Percentiles rank a stretch among this genome's conserved stretches.
phyloP scores from a whole-genome alignment of 2,797 vertebrate species.

The Danio choprae region DNA sequence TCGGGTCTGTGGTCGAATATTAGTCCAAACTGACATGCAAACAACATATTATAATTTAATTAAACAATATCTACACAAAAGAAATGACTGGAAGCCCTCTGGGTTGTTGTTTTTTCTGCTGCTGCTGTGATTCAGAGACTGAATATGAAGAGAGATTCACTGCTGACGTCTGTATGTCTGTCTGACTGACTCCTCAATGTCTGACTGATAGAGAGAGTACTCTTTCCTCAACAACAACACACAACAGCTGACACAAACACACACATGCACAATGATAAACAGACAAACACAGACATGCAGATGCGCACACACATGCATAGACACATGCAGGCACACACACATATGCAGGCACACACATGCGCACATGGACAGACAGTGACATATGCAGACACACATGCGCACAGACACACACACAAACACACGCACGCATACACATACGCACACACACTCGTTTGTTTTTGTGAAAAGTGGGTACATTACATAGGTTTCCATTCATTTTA shows the following conservation, averaged over 20 bases:
- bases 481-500: too few relatives aligned
- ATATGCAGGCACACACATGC: too few relatives aligned
- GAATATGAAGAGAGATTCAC: neutral
- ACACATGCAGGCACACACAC: neutral
- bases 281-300: too few relatives aligned
- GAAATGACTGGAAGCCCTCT: neutral
- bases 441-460: too few relatives aligned
- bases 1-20: too few relatives aligned
- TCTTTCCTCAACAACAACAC: neutral
- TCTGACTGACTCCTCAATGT: conserved; percentile 9
- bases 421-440: neutral
- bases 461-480: too few relatives aligned
- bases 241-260: neutral
- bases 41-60: neutral
- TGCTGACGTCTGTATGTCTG: neutral
- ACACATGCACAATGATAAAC: too few relatives aligned
- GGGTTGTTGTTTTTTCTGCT: neutral
- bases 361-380: too few relatives aligned
- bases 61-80: neutral
- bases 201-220: conserved; percentile 5
- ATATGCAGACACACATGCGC: neutral
- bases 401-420: neutral
- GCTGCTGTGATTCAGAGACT: neutral
- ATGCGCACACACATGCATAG: too few relatives aligned
- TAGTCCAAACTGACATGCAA: neutral